Percentiles rank a stretch among this genome's conserved stretches.
These are phyloP conservation scores for Parascotia fuliginaria DNA, from an alignment of 2,888 invertebrate genomes.

Conservation along the genomic window DNA sequence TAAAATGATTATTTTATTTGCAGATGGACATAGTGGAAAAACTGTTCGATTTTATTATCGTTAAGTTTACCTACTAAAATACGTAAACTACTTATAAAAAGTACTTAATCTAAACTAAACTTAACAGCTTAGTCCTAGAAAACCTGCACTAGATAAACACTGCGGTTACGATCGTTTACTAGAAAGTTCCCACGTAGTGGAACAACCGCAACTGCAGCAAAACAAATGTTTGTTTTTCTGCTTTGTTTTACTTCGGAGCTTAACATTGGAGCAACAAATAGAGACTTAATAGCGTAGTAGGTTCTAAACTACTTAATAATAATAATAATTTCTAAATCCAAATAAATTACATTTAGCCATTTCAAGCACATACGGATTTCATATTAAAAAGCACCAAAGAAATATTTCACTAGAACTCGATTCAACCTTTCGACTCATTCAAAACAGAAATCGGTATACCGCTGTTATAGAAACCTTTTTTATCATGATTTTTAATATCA, in stretches of 20 bases:
- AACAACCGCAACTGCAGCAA: conserved; percentile 14
- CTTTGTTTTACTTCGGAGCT: conserved; percentile 9
- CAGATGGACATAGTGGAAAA: no score
- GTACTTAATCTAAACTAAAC: no score
- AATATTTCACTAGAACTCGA: neutral
- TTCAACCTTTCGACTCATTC: neutral
- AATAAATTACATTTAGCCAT: neutral
- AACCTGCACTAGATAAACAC: conserved; percentile 9
- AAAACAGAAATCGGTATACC: no score
- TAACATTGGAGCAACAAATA: neutral
- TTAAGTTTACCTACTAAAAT: no score
- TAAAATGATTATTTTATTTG: no score
- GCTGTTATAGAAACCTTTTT: no score
- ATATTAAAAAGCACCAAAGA: neutral
- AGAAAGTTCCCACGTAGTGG: conserved; percentile 22
- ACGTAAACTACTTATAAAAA: no score
- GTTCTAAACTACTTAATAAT: no score
- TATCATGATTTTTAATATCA: no score
- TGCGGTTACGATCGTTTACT: conserved; percentile 13
- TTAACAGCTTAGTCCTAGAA: neutral
- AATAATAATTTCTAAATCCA: no score
- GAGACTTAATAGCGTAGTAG: no score
- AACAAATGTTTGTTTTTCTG: conserved; percentile 29
- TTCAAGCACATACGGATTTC: neutral
- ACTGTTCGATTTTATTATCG: no score